These are phyloP conservation scores for Glaucidium brasilianum DNA, from an alignment of 2,113 vertebrate genomes.

Conservation along the genomic window DNA sequence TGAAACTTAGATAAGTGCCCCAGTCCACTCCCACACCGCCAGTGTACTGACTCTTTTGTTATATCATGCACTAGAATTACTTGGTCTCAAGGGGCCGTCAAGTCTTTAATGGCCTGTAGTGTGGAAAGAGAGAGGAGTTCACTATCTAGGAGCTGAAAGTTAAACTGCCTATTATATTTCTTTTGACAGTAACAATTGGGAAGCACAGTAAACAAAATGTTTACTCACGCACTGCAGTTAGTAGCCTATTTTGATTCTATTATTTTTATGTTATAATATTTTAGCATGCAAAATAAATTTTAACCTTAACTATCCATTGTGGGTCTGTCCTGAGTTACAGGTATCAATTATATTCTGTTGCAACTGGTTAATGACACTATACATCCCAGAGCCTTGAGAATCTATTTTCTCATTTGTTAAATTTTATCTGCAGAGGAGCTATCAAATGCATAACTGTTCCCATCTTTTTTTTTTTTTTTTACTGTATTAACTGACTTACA, in stretches of 20 bases:
- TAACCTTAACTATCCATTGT: background rate
- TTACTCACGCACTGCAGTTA: background rate
- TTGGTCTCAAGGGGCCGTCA: slow-evolving; percentile 41
- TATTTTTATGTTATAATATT: slow-evolving; percentile 29
- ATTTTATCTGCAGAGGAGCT: slow-evolving; percentile 47
- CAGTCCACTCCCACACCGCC: slow-evolving; percentile 37
- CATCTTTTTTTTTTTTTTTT: slow-evolving; percentile 47
- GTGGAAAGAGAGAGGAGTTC: slow-evolving; percentile 56
- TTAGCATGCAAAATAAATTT: slow-evolving; percentile 6
- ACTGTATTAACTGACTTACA: slow-evolving; percentile 21
- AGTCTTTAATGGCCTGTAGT: slow-evolving; percentile 46
- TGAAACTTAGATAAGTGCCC: slow-evolving; percentile 67
- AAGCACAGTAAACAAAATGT: slow-evolving; percentile 52
- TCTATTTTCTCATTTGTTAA: slow-evolving; percentile 58
- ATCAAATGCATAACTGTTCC: background rate
- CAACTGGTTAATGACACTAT: background rate
- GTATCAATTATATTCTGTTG: background rate
- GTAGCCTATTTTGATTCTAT: slow-evolving; percentile 4
- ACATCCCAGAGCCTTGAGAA: background rate
- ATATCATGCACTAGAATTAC: slow-evolving; percentile 29
- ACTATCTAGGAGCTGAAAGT: slow-evolving; percentile 48
- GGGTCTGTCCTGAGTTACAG: background rate
- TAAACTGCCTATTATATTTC: slow-evolving; percentile 51
- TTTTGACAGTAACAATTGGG: slow-evolving; percentile 26
- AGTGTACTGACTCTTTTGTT: slow-evolving; percentile 33